Conservation (phyloP, 2,888 invertebrate species). For the Athrips mouffetella region DNA sequence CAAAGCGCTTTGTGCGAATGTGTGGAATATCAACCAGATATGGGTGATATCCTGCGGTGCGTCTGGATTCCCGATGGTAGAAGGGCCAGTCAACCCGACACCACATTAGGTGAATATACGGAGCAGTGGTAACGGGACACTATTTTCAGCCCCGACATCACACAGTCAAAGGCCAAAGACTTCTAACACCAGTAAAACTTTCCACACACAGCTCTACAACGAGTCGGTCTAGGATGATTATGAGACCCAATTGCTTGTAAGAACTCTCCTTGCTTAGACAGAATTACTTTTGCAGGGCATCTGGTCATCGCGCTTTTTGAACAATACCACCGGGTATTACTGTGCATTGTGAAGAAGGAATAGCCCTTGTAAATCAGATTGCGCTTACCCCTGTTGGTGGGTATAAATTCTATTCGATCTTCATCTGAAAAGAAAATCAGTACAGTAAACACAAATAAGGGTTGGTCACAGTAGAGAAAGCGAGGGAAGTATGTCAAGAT, state of each 20-base stretch:
- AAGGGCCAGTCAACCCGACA: too few species aligned
- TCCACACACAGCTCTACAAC: not conserved
- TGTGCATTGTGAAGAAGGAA: conserved; percentile 31
- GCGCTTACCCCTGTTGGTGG: not conserved
- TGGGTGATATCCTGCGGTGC: too few species aligned
- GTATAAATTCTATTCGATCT: not conserved
- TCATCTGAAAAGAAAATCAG: not conserved
- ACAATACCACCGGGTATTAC: conserved; percentile 43
- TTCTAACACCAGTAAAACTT: not conserved
- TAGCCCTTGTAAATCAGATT: not conserved
- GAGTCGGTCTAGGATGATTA: not conserved
- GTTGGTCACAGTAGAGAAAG: too few species aligned
- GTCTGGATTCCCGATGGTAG: too few species aligned
- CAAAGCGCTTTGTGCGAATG: too few species aligned
- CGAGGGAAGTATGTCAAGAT: too few species aligned
- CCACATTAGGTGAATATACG: too few species aligned
- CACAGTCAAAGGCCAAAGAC: not conserved
- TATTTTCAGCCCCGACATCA: too few species aligned
- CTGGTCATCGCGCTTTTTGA: conserved; percentile 30
- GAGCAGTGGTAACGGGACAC: too few species aligned
- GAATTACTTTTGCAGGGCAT: conserved; percentile 33
- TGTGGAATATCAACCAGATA: too few species aligned
- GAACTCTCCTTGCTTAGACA: not conserved
- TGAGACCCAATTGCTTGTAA: not conserved
- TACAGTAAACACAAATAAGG: not conserved